A percentile compares a stretch with the other conserved stretches of the same genome.
phyloP scores from a whole-genome alignment of 2,797 vertebrate species.

The Labroides dimidiatus region DNA sequence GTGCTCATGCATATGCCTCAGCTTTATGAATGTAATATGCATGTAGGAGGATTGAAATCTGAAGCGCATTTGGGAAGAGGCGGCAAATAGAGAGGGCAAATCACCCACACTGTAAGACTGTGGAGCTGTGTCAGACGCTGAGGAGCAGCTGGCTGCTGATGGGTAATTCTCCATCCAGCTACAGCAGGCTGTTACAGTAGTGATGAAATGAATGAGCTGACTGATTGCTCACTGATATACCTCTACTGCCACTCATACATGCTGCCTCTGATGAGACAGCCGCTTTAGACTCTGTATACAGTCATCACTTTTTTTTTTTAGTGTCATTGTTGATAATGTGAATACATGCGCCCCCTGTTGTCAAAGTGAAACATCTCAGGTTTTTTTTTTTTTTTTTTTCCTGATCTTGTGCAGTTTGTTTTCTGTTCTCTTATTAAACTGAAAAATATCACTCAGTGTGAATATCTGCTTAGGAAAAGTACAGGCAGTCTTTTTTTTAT shows the following conservation, averaged over 20 bases:
- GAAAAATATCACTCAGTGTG: too few species aligned
- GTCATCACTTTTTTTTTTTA: background rate
- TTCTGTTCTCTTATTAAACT: too few species aligned
- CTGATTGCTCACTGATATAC: conserved; percentile 28
- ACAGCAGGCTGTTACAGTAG: conserved; percentile 11
- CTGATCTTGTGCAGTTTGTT: too few species aligned
- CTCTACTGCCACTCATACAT: conserved; percentile 18
- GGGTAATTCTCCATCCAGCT: conserved; percentile 43
- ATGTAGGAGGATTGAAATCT: conserved; percentile 47
- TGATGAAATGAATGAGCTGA: conserved; percentile 35
- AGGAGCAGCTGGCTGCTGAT: conserved; percentile 50
- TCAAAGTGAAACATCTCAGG: too few species aligned
- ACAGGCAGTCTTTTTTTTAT: too few species aligned
- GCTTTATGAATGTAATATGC: conserved; percentile 56
- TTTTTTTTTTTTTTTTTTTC: too few species aligned
- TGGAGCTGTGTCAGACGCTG: conserved; percentile 30
- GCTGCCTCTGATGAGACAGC: conserved; percentile 11
- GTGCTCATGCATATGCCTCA: conserved; percentile 33
- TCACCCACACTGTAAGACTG: conserved; percentile 42
- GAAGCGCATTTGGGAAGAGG: conserved; percentile 14
- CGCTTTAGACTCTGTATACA: background rate
- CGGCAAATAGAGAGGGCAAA: conserved; percentile 34
- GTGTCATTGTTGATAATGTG: background rate
- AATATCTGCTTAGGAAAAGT: too few species aligned
- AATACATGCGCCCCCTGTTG: background rate